These are phyloP conservation scores for Idaea biselata DNA, from an alignment of 2,888 invertebrate genomes.

Conservation along the genomic window DNA sequence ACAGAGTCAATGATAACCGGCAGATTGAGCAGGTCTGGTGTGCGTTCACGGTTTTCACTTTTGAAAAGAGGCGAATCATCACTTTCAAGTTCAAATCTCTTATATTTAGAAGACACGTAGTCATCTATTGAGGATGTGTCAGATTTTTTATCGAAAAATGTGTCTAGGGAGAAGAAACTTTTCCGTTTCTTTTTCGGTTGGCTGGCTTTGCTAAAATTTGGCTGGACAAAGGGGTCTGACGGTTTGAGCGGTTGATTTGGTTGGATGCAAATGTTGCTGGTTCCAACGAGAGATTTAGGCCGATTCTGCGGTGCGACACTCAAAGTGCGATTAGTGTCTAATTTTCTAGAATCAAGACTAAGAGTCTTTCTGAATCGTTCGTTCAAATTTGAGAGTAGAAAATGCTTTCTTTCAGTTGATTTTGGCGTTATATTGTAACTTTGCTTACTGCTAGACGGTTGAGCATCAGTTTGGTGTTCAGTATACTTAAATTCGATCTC, in stretches of 20 bases:
- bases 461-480: conserved; percentile 68
- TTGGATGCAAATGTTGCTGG: conserved; percentile 65
- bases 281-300: conserved; percentile 72
- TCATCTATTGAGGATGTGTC: conserved; percentile 76
- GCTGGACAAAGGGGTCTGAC: conserved; percentile 52
- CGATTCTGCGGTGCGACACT: conserved; percentile 60
- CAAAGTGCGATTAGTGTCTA: conserved; percentile 62
- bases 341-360: conserved; percentile 73
- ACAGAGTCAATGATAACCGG: conserved; percentile 74
- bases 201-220: conserved; percentile 63
- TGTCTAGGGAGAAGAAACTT: conserved; percentile 76
- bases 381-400: conserved; percentile 69
- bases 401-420: conserved; percentile 67
- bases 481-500: conserved; percentile 75
- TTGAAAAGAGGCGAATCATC: conserved; percentile 74
- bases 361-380: conserved; percentile 74
- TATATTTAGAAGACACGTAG: conserved; percentile 76
- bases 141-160: conserved; percentile 76
- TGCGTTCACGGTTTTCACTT: conserved; percentile 60
- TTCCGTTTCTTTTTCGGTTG: conserved; percentile 75
- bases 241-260: conserved; percentile 56
- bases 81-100: conserved; percentile 74
- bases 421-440: conserved; percentile 73
- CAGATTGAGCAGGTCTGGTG: conserved; percentile 70
- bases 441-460: conserved; percentile 70